These are phyloP conservation scores for Australoheros scitulus DNA, from an alignment of 2,113 vertebrate species.

Conservation along the genomic window DNA sequence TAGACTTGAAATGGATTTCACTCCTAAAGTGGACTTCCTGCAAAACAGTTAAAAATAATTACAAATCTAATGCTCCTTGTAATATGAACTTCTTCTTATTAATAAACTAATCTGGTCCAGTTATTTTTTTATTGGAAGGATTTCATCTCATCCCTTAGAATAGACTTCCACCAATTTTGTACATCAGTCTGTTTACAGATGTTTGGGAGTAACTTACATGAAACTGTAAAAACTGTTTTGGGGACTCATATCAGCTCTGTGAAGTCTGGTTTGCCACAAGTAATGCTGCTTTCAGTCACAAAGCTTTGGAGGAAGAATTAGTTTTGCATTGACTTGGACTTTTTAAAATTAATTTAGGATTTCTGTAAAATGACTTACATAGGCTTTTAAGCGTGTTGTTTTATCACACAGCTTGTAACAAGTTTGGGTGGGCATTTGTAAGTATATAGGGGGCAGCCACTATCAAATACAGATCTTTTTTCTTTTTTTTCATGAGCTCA, in stretches of 20 bases:
- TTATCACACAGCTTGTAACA: background rate
- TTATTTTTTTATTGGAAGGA: background rate
- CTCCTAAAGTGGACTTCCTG: too few relatives aligned
- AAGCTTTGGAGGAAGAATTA: background rate
- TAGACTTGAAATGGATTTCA: too few relatives aligned
- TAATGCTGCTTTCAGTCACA: background rate
- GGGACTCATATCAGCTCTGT: too few relatives aligned
- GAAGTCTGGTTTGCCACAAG: background rate
- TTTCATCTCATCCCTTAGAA: background rate
- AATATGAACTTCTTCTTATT: too few relatives aligned
- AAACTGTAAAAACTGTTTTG: too few relatives aligned
- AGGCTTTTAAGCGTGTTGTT: background rate
- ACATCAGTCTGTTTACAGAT: too few relatives aligned
- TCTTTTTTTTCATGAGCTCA: background rate
- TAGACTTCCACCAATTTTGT: too few relatives aligned
- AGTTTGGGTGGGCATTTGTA: background rate
- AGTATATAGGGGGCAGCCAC: background rate
- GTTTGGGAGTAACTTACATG: too few relatives aligned
- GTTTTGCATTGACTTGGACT: background rate
- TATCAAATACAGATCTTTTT: slow-evolving; percentile 8
- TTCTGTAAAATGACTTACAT: background rate
- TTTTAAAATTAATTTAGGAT: background rate
- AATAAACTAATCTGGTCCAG: background rate
- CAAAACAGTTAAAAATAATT: too few relatives aligned
- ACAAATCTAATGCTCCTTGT: too few relatives aligned